phyloP scores from a whole-genome alignment of 2,797 vertebrate species.

The Sylvia borin region DNA sequence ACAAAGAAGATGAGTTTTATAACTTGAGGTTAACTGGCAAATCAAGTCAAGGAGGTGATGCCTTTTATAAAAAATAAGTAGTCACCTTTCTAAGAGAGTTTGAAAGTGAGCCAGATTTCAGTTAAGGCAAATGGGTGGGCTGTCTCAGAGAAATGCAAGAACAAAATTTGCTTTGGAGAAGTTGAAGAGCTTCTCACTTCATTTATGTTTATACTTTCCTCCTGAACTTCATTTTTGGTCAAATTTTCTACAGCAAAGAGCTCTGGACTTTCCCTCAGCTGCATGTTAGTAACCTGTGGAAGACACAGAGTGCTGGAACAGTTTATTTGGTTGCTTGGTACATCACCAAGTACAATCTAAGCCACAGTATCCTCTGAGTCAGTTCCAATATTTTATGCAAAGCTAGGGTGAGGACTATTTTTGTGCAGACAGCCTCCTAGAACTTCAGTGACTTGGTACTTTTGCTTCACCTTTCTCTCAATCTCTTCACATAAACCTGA shows the following conservation, averaged over 20 bases:
- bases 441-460: background rate
- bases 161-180: background rate
- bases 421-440: background rate
- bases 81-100: background rate
- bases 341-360: background rate
- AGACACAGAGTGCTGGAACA: background rate
- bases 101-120: background rate
- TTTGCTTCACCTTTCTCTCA: background rate
- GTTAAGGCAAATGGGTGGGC: background rate
- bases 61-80: background rate
- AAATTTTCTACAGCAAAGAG: background rate
- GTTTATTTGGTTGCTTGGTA: background rate
- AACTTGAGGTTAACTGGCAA: background rate
- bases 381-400: background rate
- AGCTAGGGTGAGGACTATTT: background rate
- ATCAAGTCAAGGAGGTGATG: background rate
- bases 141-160: background rate
- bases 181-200: background rate
- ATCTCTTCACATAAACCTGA: background rate
- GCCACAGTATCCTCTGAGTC: fast-evolving
- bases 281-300: background rate
- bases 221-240: background rate
- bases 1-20: background rate
- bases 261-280: background rate
- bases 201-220: background rate